phyloP scores from a whole-genome alignment of 2,888 invertebrate genomes.

The Agapostemon virescens region DNA sequence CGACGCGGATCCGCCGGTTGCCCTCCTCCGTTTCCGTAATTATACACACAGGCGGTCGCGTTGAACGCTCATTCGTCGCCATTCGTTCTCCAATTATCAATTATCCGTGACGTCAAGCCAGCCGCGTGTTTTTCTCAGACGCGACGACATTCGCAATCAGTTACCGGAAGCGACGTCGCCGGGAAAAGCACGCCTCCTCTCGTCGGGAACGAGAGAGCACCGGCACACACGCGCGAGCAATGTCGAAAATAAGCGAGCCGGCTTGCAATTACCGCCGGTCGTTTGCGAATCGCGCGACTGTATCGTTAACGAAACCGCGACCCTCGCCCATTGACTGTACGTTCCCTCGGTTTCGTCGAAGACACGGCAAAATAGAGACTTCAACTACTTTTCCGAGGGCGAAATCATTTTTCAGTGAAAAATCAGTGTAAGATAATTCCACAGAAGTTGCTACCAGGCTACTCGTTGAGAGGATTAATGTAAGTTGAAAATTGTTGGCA shows the following conservation, averaged over 20 bases:
- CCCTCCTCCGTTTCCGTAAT: slow-evolving; percentile 15
- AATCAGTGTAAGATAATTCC: neutral
- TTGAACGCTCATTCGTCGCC: neutral
- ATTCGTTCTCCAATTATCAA: slow-evolving; percentile 49
- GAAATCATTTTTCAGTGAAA: neutral
- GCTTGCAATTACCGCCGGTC: slow-evolving; percentile 49
- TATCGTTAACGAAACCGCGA: slow-evolving; percentile 22
- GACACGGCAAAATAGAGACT: neutral
- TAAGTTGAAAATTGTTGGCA: too few relatives aligned
- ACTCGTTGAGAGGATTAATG: neutral
- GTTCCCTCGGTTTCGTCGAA: neutral
- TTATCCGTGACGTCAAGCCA: slow-evolving; percentile 24
- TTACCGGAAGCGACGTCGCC: slow-evolving; percentile 60
- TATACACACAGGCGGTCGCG: neutral
- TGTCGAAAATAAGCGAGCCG: slow-evolving; percentile 48
- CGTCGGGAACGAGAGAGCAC: slow-evolving; percentile 17
- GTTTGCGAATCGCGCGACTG: slow-evolving; percentile 10
- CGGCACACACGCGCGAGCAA: neutral
- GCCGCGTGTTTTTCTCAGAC: slow-evolving; percentile 18
- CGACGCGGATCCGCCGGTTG: neutral
- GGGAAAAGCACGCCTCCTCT: slow-evolving; percentile 13
- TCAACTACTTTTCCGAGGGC: neutral
- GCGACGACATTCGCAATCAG: slow-evolving; percentile 64
- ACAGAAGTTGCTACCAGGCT: neutral
- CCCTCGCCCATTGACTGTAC: neutral